Conservation (phyloP, 2,888 invertebrate genomes). For the Xylota segnis region DNA sequence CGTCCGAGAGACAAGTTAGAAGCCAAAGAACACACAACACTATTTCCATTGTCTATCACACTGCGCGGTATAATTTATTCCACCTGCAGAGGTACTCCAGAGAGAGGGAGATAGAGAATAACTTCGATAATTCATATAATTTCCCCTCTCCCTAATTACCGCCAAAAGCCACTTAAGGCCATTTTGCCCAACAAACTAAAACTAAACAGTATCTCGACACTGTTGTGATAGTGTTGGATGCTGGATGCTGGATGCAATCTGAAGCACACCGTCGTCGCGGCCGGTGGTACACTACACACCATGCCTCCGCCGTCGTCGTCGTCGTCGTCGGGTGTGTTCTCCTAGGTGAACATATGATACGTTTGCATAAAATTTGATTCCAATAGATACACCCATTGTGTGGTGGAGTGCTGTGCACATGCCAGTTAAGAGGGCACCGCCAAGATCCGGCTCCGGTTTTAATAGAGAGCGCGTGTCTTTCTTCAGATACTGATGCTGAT, state of each 20-base stretch:
- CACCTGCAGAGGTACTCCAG: constrained; percentile 40
- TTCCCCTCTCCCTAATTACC: constrained; percentile 60
- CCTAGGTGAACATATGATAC: constrained; percentile 55
- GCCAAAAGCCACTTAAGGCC: constrained; percentile 60
- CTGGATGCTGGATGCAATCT: constrained; percentile 52
- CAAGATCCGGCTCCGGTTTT: constrained; percentile 69
- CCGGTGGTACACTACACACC: constrained; percentile 60
- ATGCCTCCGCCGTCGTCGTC: neutral
- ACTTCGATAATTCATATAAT: constrained; percentile 65
- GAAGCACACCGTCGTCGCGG: constrained; percentile 6
- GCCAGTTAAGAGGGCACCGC: constrained; percentile 53
- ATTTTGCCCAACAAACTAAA: constrained; percentile 33
- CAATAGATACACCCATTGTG: constrained; percentile 72
- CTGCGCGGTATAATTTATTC: constrained; percentile 27
- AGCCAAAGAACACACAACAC: neutral
- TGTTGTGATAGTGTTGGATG: constrained; percentile 33
- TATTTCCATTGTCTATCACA: neutral
- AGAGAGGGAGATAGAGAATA: constrained; percentile 14
- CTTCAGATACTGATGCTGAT: no score
- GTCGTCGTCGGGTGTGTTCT: constrained; percentile 39
- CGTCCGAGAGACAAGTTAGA: neutral
- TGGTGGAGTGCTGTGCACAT: constrained; percentile 35
- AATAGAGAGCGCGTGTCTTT: constrained; percentile 3
- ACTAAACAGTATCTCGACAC: constrained; percentile 63
- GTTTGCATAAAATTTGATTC: constrained; percentile 71